These are phyloP conservation scores for Sericinus montela DNA, from an alignment of 2,888 invertebrate genomes.

Conservation along the genomic window DNA sequence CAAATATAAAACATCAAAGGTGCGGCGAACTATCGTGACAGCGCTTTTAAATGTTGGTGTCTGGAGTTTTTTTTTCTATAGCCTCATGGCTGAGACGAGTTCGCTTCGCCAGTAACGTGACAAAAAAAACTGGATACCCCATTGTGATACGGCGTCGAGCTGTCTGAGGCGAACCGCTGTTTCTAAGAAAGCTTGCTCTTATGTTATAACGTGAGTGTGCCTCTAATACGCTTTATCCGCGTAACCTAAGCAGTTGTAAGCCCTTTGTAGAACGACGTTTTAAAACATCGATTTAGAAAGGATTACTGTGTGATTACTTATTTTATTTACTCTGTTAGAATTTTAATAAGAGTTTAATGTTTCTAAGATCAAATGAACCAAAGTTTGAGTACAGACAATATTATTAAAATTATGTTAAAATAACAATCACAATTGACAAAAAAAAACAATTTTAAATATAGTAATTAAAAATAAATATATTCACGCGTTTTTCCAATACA, in stretches of 20 bases:
- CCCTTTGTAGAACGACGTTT: too few species aligned
- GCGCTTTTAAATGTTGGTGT: slow-evolving; percentile 54
- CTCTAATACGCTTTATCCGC: slow-evolving; percentile 3
- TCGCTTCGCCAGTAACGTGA: slow-evolving; percentile 47
- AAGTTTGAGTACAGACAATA: too few species aligned
- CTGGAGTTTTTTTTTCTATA: slow-evolving; percentile 60
- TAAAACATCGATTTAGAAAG: background rate
- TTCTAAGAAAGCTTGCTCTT: slow-evolving; percentile 55
- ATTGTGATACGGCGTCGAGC: slow-evolving; percentile 73
- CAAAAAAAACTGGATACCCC: slow-evolving; percentile 52
- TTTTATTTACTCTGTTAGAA: too few species aligned
- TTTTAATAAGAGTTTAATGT: too few species aligned
- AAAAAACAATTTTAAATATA: too few species aligned
- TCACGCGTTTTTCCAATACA: too few species aligned
- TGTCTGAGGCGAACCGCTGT: slow-evolving; percentile 60
- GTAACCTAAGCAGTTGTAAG: background rate
- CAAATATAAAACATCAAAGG: slow-evolving; percentile 60
- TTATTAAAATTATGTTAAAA: too few species aligned
- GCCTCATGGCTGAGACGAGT: slow-evolving; percentile 49
- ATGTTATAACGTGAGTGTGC: slow-evolving; percentile 9
- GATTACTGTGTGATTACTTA: slow-evolving; percentile 19
- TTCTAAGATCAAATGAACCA: too few species aligned
- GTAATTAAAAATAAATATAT: too few species aligned
- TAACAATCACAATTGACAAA: too few species aligned
- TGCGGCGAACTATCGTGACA: slow-evolving; percentile 45